Percentiles rank a stretch among this genome's conserved stretches.
These are phyloP conservation scores for Sprattus sprattus DNA, from an alignment of 2,113 vertebrate species.

Conservation along the genomic window DNA sequence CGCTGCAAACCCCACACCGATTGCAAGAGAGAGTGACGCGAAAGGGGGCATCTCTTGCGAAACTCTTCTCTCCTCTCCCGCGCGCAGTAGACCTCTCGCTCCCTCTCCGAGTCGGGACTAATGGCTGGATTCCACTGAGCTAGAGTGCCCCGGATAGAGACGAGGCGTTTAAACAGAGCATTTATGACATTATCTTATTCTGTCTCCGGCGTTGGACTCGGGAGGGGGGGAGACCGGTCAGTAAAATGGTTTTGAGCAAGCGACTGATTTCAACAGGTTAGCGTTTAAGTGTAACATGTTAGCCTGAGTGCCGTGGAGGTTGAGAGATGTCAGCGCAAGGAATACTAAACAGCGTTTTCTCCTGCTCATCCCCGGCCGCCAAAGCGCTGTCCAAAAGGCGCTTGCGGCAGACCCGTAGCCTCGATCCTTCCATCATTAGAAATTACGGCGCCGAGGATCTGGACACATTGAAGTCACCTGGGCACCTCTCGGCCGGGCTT, in stretches of 20 bases:
- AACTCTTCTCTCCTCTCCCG: conserved; percentile 11
- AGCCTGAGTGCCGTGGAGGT: not conserved
- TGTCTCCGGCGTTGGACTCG: not conserved
- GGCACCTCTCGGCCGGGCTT: conserved; percentile 34
- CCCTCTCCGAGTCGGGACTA: conserved; percentile 40
- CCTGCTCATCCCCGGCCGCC: conserved; percentile 80
- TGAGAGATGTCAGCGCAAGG: conserved; percentile 79
- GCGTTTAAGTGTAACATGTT: not conserved
- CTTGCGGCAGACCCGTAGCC: conserved; percentile 83
- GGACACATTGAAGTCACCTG: conserved; percentile 7
- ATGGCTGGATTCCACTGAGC: not conserved
- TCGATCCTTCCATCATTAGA: conserved; percentile 83
- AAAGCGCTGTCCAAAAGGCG: conserved; percentile 81
- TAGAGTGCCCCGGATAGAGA: not conserved
- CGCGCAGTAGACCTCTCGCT: conserved; percentile 27
- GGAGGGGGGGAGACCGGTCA: not conserved
- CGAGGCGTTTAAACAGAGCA: conserved; percentile 13
- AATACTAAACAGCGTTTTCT: conserved; percentile 86
- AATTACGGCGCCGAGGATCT: conserved; percentile 52
- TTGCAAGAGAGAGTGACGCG: conserved; percentile 12
- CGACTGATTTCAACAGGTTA: not conserved
- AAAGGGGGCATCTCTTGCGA: conserved; percentile 7
- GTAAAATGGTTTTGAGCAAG: not conserved
- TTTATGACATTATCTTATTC: not conserved
- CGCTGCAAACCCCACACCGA: not conserved